These are phyloP conservation scores for Lepus americanus DNA, from an alignment of 2,113 vertebrate genomes.

Conservation along the genomic window DNA sequence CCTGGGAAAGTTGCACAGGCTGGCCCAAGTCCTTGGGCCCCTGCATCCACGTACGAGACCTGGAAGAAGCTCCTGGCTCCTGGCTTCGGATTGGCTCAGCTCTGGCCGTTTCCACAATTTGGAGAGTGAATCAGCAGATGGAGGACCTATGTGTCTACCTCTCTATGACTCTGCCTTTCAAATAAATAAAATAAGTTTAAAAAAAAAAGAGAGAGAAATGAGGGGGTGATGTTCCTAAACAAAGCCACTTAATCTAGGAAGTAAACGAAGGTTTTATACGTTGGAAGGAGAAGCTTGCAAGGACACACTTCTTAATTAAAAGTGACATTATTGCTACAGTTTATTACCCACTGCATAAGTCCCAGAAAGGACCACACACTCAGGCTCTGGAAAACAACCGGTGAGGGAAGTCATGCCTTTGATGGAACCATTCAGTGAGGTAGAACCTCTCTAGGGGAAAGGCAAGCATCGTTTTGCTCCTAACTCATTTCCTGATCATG, in stretches of 20 bases:
- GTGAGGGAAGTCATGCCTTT: too few relatives aligned
- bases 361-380: background rate
- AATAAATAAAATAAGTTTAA: too few relatives aligned
- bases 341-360: background rate
- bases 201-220: background rate
- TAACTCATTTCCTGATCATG: background rate
- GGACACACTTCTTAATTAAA: conserved; percentile 39
- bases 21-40: too few relatives aligned
- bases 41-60: too few relatives aligned
- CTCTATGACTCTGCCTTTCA: too few relatives aligned
- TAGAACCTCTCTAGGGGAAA: background rate
- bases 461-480: background rate
- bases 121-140: too few relatives aligned
- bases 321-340: background rate
- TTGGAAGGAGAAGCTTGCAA: conserved; percentile 60
- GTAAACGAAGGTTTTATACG: conserved; percentile 23
- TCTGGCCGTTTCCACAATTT: too few relatives aligned
- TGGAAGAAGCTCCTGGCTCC: too few relatives aligned
- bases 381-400: background rate
- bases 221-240: background rate
- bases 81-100: too few relatives aligned
- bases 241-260: conserved; percentile 65
- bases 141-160: too few relatives aligned
- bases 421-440: background rate
- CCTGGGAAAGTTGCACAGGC: too few relatives aligned